Percentiles rank a stretch among this genome's conserved stretches.
phyloP scores from a whole-genome alignment of 2,888 invertebrate genomes.

The Tolmerus cingulatus region DNA sequence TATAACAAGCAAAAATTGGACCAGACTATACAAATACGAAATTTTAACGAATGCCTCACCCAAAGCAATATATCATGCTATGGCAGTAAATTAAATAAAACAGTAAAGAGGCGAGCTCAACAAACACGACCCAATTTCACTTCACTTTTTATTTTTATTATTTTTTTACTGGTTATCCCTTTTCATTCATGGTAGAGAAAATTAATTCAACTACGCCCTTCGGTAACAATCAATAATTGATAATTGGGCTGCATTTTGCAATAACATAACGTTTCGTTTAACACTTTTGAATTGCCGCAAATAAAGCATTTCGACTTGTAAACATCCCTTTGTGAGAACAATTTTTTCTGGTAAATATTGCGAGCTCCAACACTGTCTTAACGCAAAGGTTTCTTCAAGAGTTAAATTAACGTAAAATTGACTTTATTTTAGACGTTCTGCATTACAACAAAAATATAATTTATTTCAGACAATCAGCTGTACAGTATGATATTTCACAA shows the following conservation, averaged over 20 bases:
- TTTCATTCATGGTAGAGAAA: not conserved
- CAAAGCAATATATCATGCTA: not conserved
- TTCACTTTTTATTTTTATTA: not conserved
- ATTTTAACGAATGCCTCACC: not conserved
- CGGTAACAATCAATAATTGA: not conserved
- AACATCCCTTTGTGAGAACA: not conserved
- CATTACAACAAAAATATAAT: too few relatives aligned
- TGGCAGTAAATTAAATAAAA: not conserved
- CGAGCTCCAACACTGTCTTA: not conserved
- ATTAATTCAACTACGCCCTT: not conserved
- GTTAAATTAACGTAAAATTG: too few relatives aligned
- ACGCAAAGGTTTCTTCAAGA: not conserved
- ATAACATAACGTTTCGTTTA: not conserved
- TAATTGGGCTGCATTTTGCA: not conserved
- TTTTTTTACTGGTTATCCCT: not conserved
- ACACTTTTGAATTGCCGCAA: not conserved
- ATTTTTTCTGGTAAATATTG: not conserved
- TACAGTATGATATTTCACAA: too few relatives aligned
- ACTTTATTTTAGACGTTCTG: too few relatives aligned
- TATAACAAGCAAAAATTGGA: not conserved
- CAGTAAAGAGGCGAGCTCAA: not conserved
- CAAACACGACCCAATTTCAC: not conserved
- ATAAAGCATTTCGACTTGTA: not conserved
- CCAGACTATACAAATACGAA: not conserved
- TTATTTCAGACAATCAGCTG: too few relatives aligned